These are phyloP conservation scores for Molorchus minor DNA, from an alignment of 2,888 invertebrate species.

Conservation along the genomic window DNA sequence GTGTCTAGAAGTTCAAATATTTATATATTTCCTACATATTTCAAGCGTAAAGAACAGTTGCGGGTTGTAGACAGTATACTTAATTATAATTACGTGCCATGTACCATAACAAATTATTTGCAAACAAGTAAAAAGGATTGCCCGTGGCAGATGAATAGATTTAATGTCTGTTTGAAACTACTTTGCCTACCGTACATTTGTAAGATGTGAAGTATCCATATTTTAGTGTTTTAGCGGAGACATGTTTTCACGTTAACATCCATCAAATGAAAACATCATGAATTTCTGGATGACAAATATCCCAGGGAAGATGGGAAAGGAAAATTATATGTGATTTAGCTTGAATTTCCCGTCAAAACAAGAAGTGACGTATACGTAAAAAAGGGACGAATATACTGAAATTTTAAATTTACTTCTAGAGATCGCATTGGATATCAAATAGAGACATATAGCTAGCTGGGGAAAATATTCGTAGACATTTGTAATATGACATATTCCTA, in stretches of 20 bases:
- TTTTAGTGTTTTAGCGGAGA: conserved; percentile 41
- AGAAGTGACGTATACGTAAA: conserved; percentile 4
- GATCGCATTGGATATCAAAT: conserved; percentile 20
- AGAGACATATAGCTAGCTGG: conserved; percentile 24
- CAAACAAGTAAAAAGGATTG: conserved; percentile 6
- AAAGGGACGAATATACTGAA: conserved; percentile 1
- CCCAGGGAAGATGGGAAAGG: conserved; percentile 38
- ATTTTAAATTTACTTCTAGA: conserved; percentile 18
- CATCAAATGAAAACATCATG: conserved; percentile 40
- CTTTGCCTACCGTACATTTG: conserved; percentile 34
- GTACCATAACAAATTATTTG: conserved; percentile 15
- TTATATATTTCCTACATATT: too few relatives aligned
- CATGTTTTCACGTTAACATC: conserved; percentile 42
- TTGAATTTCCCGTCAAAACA: conserved; percentile 3
- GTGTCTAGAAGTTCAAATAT: too few relatives aligned
- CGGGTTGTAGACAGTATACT: background rate
- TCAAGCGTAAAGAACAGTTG: background rate
- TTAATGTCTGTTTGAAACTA: conserved; percentile 40
- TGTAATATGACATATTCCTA: conserved; percentile 28
- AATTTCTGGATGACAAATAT: conserved; percentile 42
- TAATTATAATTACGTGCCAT: background rate
- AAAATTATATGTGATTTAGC: conserved; percentile 11
- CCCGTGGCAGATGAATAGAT: conserved; percentile 36
- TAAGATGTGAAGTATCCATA: conserved; percentile 36
- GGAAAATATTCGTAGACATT: conserved; percentile 21